Evolutionary conservation across 1,140 invertebrate genomes (phyloP), one percentile per base, ranked within the genome.

Genomic region (Meloidogyne floridensis): DNA sequence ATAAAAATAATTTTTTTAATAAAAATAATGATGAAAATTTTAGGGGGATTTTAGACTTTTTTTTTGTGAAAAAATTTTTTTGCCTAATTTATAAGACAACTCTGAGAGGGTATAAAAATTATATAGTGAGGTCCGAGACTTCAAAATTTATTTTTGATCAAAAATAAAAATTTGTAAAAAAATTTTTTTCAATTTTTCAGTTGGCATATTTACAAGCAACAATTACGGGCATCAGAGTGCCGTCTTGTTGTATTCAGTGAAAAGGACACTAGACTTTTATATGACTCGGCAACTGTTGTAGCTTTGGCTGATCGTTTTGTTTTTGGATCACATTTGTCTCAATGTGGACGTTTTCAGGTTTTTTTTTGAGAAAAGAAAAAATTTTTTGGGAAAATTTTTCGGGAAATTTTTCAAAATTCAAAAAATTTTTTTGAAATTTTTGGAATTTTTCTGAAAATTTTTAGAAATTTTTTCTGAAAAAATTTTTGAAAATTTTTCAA

Each of bases 341-440:
- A 72, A 11, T 84, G 84, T 74, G 84, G 84, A 2, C 84, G 80
- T 13, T 84, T 84, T 54, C 84, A 84, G 84, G 84, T 84, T 13
- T 47, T 83, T 81, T 72, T 69, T 77, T 81, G 80, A 32, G 3
- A 80, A 80, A 32, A 7, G 11, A 15, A 6, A 32, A 32, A 32
- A 32, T 32, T 32, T 32, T 32, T 32, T 32, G 32, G 32, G 32
- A 32, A 32, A 32, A 32, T 32, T 32, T 32, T 32, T 32, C 32
- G 32, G 32, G 32, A 32, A 32, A 32, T 32, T 32, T 32, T 32
- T 32, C 32, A 32, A 32, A 32, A 32, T 32, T 32, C 32, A 32
- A 32, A 32, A 32, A 32, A 32, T 32, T 32, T 32, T 20, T 32
- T 32, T 32, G 32, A 32, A 32, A 32, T 32, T 32, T 77, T 81